These are phyloP conservation scores for Telmatherina bonti DNA, from an alignment of 2,797 vertebrate genomes.

Conservation along the genomic window DNA sequence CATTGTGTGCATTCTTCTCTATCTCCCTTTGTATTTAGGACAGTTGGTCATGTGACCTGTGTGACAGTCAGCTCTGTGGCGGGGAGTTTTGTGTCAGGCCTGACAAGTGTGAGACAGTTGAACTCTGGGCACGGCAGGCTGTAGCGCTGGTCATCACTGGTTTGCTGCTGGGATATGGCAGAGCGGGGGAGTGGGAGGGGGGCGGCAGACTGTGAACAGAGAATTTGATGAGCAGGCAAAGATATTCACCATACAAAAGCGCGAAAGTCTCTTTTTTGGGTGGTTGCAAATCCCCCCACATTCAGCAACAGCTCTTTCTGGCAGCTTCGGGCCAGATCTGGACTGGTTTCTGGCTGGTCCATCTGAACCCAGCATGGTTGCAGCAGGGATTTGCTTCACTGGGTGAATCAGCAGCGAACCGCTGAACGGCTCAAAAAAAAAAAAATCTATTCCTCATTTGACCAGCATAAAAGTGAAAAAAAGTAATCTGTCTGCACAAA, in stretches of 20 bases:
- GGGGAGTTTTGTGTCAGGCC: slow-evolving; percentile 42
- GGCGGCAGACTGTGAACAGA: slow-evolving; percentile 40
- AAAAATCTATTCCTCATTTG: slow-evolving; percentile 34
- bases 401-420: slow-evolving; percentile 49
- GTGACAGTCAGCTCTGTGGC: slow-evolving; percentile 48
- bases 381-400: slow-evolving; percentile 67
- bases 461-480: neutral
- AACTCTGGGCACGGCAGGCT: slow-evolving; percentile 31
- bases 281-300: slow-evolving; percentile 71
- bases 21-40: slow-evolving; percentile 49
- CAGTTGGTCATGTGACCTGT: slow-evolving; percentile 55
- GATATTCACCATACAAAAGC: slow-evolving; percentile 71
- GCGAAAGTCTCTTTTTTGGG: slow-evolving; percentile 69
- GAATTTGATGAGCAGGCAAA: slow-evolving; percentile 80
- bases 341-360: slow-evolving; percentile 58
- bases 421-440: slow-evolving; percentile 59
- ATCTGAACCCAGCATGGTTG: slow-evolving; percentile 61
- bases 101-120: slow-evolving; percentile 45
- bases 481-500: slow-evolving; percentile 4
- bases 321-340: slow-evolving; percentile 67
- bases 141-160: slow-evolving; percentile 37
- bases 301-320: slow-evolving; percentile 69
- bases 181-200: neutral
- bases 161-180: slow-evolving; percentile 31
- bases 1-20: slow-evolving; percentile 48